Evolutionary conservation across 2,113 vertebrate genomes (phyloP), one percentile per base, ranked within the genome.

Genomic region (Danio rerio): DNA sequence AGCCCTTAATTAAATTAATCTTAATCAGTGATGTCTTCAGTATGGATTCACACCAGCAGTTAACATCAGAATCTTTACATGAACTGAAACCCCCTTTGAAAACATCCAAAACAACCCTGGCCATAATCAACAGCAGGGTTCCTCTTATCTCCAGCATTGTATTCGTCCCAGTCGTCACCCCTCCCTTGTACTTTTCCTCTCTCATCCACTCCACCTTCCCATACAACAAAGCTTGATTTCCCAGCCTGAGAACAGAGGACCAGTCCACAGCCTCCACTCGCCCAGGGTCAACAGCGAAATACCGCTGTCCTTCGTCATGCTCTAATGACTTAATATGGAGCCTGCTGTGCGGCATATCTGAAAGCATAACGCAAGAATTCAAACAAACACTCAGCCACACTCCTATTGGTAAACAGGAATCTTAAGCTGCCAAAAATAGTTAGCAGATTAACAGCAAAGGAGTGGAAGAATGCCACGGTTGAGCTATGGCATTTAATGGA

Each of bases 371-470:
- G 56, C 81, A 83, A 63, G 65, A 40, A 61, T 16, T 43, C 20
- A 74, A 45, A 79, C 56, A 55, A 55, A 70, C 43, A 3, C 55
- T 77, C 55, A 16, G 43, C 43, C 62, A 58, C 16, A 50, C 42
- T 20, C 65, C 31, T 45, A 20, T 42, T 8, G 10, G 15, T 65
- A 80, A 81, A 66, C 40, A 47, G 78, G 53, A 90, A 86, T 89
- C 83, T 61, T 73, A 78, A 55, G 31, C 50, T 71, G 45, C 88
- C 89, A 87, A 89, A 92, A 92, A 93, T 92, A 93, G 91, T 85
- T 15, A 43, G 7, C 74, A 86, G 92, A 92, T 92, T 92, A 92
- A 86, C 81, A 43, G 70, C 85, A 88, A 88, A 80, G 88, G 83
- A 89, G 86, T 87, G 83, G 89, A 89, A 87, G 90, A 86, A 91